Percentiles rank a stretch among this genome's conserved stretches.
These are phyloP conservation scores for Drosophila kanapiae DNA, from an alignment of 1,140 invertebrate genomes.

Conservation along the genomic window DNA sequence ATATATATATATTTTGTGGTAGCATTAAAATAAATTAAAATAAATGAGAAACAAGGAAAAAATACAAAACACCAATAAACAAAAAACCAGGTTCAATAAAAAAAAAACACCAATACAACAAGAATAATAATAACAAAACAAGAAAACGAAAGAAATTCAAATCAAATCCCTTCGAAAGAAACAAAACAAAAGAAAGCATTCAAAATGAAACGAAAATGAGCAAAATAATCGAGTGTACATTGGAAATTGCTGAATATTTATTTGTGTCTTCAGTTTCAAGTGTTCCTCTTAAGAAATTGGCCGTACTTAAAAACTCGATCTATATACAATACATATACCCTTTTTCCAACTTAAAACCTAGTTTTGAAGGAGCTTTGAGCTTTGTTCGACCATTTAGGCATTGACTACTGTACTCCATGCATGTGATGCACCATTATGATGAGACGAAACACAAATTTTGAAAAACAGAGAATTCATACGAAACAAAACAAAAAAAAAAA, in stretches of 20 bases:
- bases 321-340: constrained; percentile 3
- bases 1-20: constrained; percentile 57
- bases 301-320: constrained; percentile 33
- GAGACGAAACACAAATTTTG: constrained; percentile 47
- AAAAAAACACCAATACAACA: background rate
- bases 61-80: constrained; percentile 23
- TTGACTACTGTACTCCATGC: constrained; percentile 54
- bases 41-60: constrained; percentile 27
- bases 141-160: constrained; percentile 7
- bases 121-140: background rate
- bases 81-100: background rate
- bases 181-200: background rate
- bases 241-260: constrained; percentile 25
- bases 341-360: constrained; percentile 42
- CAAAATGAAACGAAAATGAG: background rate
- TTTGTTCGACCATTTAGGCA: constrained; percentile 52
- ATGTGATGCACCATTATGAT: constrained; percentile 47
- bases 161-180: constrained; percentile 26
- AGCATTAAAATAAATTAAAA: constrained; percentile 50
- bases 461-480: constrained; percentile 23
- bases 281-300: constrained; percentile 28
- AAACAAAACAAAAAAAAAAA: background rate
- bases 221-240: constrained; percentile 9
- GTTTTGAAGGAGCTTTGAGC: constrained; percentile 46
- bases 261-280: constrained; percentile 27